Conservation (phyloP, 2,888 invertebrate genomes). For the Eilema griseolum region DNA sequence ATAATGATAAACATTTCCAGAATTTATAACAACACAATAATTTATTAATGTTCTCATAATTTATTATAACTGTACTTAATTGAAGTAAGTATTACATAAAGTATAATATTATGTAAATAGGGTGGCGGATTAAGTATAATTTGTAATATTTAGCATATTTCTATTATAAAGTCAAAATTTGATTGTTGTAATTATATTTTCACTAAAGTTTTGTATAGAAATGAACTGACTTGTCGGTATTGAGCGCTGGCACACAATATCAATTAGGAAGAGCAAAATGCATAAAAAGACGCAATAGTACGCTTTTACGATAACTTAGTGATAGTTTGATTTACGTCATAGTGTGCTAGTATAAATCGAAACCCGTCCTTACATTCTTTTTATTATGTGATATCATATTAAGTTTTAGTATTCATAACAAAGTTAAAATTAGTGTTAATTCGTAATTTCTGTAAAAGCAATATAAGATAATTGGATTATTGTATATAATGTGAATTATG, state of each 20-base stretch:
- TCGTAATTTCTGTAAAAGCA: slow-evolving; percentile 54
- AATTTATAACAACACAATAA: slow-evolving; percentile 80
- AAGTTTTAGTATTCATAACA: slow-evolving; percentile 35
- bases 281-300: slow-evolving; percentile 10
- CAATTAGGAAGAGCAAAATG: slow-evolving; percentile 26
- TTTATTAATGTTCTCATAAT: slow-evolving; percentile 50
- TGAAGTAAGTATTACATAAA: slow-evolving; percentile 48
- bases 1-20: slow-evolving; percentile 82
- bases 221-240: slow-evolving; percentile 27
- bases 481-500: slow-evolving; percentile 58
- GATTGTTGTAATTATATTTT: slow-evolving; percentile 40
- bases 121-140: slow-evolving; percentile 68
- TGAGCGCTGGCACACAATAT: slow-evolving; percentile 47
- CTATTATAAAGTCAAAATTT: slow-evolving; percentile 30
- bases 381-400: slow-evolving; percentile 17
- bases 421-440: slow-evolving; percentile 33
- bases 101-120: slow-evolving; percentile 69
- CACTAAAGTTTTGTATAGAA: slow-evolving; percentile 41
- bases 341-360: slow-evolving; percentile 44
- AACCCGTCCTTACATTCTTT: slow-evolving; percentile 46
- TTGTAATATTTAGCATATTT: slow-evolving; percentile 54
- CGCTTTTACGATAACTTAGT: slow-evolving; percentile 15
- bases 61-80: slow-evolving; percentile 73
- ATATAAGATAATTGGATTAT: slow-evolving; percentile 51
- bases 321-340: slow-evolving; percentile 29